Evolutionary conservation across 2,797 vertebrate genomes (phyloP), one percentile per base, ranked within the genome.

Genomic region (Macrochelys suwanniensis): DNA sequence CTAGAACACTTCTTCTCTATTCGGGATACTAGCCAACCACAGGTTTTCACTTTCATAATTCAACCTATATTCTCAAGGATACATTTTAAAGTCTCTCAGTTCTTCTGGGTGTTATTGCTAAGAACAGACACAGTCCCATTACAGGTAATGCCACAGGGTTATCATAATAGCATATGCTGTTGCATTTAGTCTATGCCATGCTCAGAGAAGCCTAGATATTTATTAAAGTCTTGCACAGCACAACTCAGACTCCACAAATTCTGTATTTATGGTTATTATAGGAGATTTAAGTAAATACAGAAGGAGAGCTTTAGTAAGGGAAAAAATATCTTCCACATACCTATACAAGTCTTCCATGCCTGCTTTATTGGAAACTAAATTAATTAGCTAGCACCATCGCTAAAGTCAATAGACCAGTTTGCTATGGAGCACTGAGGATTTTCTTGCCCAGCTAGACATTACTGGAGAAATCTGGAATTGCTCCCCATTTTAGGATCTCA

Each of bases 351-450:
- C 84, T 89, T 84, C 49, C 81, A 83, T 25, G 71, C 61, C 53
- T 89, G 74, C 71, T 88, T 94, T 61, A 91, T 15, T 6, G 93
- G 54, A 50, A 87, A 92, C 13, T 85, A 78, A 93, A 92, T 96
- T 96, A 96, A 96, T 95, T 82, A 90, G 65, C 84, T 92, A 97
- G 90, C 89, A 85, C 74, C 0, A 0, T 65, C 71, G 95, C 92
- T 89, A 97, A 96, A 90, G 87, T 91, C 84, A 96, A 90, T 82
- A 86, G 90, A 91, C 92, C 91, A 89, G 49, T 5, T 54, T 1
- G 50, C 7, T 16, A 88, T 83, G 94, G 88, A 93, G 91, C 31
- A 1, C 84, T 65, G 88, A 94, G 92, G 89, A 94, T 89, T 74
- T 87, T 50, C 9, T 57, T 85, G 37, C 51, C 23, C 51, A 93